Percentiles rank a stretch among this genome's conserved stretches.
These are phyloP conservation scores for Caenorhabditis remanei DNA, from an alignment of 1,140 invertebrate species.

Conservation along the genomic window DNA sequence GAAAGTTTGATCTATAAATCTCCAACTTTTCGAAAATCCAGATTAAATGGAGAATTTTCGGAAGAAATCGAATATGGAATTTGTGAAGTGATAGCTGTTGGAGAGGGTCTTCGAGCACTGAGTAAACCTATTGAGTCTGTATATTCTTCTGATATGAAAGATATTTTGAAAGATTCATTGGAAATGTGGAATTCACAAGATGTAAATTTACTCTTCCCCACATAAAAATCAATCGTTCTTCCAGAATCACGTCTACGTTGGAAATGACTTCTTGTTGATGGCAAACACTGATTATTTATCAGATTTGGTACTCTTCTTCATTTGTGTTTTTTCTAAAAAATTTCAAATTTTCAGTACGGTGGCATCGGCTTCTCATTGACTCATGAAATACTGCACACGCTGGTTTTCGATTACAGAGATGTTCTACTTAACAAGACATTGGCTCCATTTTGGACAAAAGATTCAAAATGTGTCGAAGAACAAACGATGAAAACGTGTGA, in stretches of 20 bases:
- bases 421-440: background rate
- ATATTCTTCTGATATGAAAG: background rate
- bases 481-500: slow-evolving; percentile 12
- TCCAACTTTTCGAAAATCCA: background rate
- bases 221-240: background rate
- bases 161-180: background rate
- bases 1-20: background rate
- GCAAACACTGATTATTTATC: slow-evolving; percentile 19
- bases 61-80: background rate
- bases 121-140: background rate
- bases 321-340: background rate
- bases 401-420: slow-evolving; percentile 10
- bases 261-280: slow-evolving; percentile 21
- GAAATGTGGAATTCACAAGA: background rate
- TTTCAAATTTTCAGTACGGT: slow-evolving; percentile 7
- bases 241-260: slow-evolving; percentile 2
- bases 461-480: background rate
- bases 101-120: background rate
- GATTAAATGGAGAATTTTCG: background rate
- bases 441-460: background rate
- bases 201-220: background rate
- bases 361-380: slow-evolving; percentile 2
- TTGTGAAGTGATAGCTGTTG: slow-evolving; percentile 21
- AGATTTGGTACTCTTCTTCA: background rate
- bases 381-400: slow-evolving; percentile 23